These are phyloP conservation scores for Cryptotis parvus DNA, from an alignment of 2,113 vertebrate species.

Conservation along the genomic window DNA sequence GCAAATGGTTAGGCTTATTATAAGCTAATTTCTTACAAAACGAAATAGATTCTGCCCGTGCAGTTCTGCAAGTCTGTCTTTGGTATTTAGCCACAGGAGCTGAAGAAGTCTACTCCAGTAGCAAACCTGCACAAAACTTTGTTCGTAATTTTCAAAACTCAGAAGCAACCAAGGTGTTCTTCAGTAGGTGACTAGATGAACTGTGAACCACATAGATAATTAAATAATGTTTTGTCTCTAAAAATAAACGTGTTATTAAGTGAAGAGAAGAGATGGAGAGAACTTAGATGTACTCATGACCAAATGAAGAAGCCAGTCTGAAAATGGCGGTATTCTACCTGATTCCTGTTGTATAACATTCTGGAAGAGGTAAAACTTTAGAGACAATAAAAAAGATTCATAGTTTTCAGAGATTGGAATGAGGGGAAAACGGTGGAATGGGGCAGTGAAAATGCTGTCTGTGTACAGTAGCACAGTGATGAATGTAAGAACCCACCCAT, in stretches of 20 bases:
- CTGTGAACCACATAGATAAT: not conserved
- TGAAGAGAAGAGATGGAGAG: not conserved
- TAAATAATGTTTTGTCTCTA: no score
- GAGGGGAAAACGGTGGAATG: not conserved
- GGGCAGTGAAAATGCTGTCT: not conserved
- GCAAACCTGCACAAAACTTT: not conserved
- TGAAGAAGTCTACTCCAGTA: not conserved
- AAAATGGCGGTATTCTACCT: not conserved
- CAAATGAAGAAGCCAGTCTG: not conserved
- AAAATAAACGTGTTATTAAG: not conserved
- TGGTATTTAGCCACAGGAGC: not conserved
- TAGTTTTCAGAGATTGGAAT: not conserved
- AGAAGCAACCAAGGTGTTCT: not conserved
- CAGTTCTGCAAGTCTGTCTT: not conserved
- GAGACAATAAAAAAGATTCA: not conserved
- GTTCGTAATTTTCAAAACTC: not conserved
- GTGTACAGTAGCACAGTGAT: not conserved
- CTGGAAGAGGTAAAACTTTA: not conserved
- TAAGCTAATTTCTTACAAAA: conserved; percentile 27
- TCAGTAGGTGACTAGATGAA: not conserved
- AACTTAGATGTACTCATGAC: not conserved
- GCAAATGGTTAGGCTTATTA: not conserved
- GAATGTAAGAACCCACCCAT: not conserved
- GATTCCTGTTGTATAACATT: not conserved
- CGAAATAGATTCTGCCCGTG: not conserved